A percentile compares a stretch with the other conserved stretches of the same genome.
These are phyloP conservation scores for Sebastes itinus DNA, from an alignment of 2,797 vertebrate genomes.

Conservation along the genomic window DNA sequence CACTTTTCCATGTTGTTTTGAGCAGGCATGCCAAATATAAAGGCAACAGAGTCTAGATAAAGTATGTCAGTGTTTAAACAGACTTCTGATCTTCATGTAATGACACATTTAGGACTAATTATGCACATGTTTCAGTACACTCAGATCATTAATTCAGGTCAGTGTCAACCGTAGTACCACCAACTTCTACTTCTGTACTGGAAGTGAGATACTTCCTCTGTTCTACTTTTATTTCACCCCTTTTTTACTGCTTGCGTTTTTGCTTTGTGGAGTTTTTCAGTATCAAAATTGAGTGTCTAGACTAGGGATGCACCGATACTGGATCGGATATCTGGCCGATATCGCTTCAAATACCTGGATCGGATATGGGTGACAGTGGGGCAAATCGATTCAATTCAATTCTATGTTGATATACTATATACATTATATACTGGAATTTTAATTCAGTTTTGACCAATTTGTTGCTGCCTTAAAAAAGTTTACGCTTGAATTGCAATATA, in stretches of 20 bases:
- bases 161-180: neutral
- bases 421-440: too few species aligned
- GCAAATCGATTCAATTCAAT: too few species aligned
- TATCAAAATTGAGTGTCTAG: neutral
- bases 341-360: too few species aligned
- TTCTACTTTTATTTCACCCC: neutral
- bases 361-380: too few species aligned
- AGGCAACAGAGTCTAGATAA: neutral
- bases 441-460: too few species aligned
- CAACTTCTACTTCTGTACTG: neutral
- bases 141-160: neutral
- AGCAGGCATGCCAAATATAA: neutral
- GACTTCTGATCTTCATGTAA: neutral
- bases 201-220: too few species aligned
- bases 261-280: neutral
- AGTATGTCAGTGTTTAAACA: neutral
- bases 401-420: too few species aligned
- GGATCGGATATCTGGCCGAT: too few species aligned
- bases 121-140: neutral
- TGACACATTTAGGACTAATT: neutral
- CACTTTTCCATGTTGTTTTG: neutral
- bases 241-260: neutral
- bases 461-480: too few species aligned
- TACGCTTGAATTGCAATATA: too few species aligned
- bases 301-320: too few species aligned